Evolutionary conservation across 30 jellyfish, hydroid and myxozoan species (phyloP).

Genomic region (Rhopilema esculentum): DNA sequence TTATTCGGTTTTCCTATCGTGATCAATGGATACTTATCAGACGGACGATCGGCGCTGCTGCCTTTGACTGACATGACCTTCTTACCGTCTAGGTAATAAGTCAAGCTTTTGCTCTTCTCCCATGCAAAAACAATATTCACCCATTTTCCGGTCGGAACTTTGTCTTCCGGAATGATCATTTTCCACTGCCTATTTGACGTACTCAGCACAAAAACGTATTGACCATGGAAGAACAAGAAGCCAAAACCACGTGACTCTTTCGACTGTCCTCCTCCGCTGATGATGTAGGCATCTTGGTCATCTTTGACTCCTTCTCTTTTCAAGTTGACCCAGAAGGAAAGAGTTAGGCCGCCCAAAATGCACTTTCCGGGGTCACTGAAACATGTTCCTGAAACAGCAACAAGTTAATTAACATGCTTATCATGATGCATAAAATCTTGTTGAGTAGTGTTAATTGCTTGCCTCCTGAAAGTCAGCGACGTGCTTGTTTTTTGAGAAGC

Average conservation of each 20-base stretch:
- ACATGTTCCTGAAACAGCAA: conserved; percentile 86
- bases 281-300: conserved; percentile 95
- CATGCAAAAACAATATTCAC: conserved; percentile 82
- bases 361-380: conserved; percentile 98
- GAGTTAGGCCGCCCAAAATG: conserved; percentile 95
- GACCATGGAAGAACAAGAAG: conserved; percentile 92
- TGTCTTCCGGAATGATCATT: conserved; percentile 65
- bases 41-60: conserved; percentile 74
- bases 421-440: no score
- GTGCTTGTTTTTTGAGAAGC: no score
- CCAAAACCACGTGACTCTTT: conserved; percentile 98
- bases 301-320: conserved; percentile 53
- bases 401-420: no score
- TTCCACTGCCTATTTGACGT: conserved; percentile 93
- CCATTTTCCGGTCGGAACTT: conserved; percentile 82
- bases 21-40: conserved; percentile 73
- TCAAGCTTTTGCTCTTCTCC: conserved; percentile 77
- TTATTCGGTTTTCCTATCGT: conserved; percentile 95
- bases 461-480: no score
- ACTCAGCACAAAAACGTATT: conserved; percentile 87
- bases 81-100: conserved; percentile 80
- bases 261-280: conserved; percentile 99
- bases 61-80: conserved; percentile 52
- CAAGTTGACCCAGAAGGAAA: conserved; percentile 84
- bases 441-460: no score